Evolutionary conservation across 2,797 vertebrate species (phyloP).

Genomic region (Oreonectes daqikongensis): DNA sequence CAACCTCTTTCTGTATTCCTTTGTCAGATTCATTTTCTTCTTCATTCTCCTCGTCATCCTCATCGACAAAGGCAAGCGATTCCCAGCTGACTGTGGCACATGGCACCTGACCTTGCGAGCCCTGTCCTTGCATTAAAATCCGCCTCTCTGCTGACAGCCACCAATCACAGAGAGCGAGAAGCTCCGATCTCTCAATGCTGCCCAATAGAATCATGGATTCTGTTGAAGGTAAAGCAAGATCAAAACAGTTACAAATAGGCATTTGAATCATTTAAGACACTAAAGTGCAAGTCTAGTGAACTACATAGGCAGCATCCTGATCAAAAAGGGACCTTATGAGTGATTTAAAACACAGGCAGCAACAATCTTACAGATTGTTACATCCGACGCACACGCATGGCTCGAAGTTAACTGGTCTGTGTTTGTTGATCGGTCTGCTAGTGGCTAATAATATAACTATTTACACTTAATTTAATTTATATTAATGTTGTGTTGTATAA

Average conservation of each 20-base stretch:
- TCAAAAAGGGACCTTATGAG: neutral
- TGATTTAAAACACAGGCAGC: neutral
- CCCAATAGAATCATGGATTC: conserved; percentile 95
- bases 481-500: too few species aligned
- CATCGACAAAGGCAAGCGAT: conserved; percentile 89
- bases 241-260: conserved; percentile 12
- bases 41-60: conserved; percentile 82
- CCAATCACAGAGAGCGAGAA: conserved; percentile 85
- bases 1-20: neutral
- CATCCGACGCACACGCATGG: too few species aligned
- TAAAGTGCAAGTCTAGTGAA: neutral
- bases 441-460: too few species aligned
- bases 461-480: too few species aligned
- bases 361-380: too few species aligned
- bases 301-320: neutral
- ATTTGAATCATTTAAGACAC: conserved; percentile 9
- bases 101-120: conserved; percentile 65
- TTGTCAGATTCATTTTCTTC: conserved; percentile 72
- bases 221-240: conserved; percentile 58
- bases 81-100: conserved; percentile 77
- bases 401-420: too few species aligned
- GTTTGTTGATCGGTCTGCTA: too few species aligned
- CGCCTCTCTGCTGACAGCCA: conserved; percentile 86
- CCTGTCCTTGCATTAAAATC: conserved; percentile 75
- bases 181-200: conserved; percentile 87